Evolutionary conservation across 2,888 invertebrate genomes (phyloP), one percentile per base, ranked within the genome.

Genomic region (Drosophila mercatorum): DNA sequence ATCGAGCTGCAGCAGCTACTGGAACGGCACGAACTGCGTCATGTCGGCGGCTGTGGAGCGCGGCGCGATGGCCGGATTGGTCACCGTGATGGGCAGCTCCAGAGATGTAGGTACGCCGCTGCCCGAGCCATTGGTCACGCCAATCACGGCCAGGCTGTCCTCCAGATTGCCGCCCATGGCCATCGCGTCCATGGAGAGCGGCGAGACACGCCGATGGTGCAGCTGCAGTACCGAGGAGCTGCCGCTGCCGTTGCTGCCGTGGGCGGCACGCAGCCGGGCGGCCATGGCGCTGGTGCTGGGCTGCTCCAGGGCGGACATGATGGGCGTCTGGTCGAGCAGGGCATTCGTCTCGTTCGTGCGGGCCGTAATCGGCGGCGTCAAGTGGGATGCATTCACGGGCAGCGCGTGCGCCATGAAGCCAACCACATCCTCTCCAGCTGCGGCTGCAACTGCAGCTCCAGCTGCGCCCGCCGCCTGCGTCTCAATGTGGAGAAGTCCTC

Each of bases 221-320:
- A 76, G 14, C 7, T 68, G 70, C 8, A 75, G 14, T 6, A 6
- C 2, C 17, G 53, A 31, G 17, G 49, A n/a, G 17, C 49, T 34
- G 49, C 17, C 55, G 6, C 49, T 34, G 49, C 17, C 55, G 6
- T 22, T 22, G 22, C 96, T 34, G 95, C 4, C 4, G 34, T 0
- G 55, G 6, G 96, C 36, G 95, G 94, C 92, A 22, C 38, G 71
- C 57, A 81, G 22, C 6, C 65, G 34, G 17, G 10, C 3, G 14
- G 53, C 53, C 5, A 38, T 5, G 8, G 52, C 40, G n/a, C 55
- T 55, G 41, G 94, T 94, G 6, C 49, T 49, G 1, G 96, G 96
- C 31, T 95, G 94, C 92, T 97, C 97, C 34, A 96, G 92, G 0
- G 97, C 84, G 2, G 97, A 96, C 97, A 97, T 97, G 60, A 97